Conservation (phyloP, 2,888 invertebrate species). For the Eristalinus sepulchralis region DNA sequence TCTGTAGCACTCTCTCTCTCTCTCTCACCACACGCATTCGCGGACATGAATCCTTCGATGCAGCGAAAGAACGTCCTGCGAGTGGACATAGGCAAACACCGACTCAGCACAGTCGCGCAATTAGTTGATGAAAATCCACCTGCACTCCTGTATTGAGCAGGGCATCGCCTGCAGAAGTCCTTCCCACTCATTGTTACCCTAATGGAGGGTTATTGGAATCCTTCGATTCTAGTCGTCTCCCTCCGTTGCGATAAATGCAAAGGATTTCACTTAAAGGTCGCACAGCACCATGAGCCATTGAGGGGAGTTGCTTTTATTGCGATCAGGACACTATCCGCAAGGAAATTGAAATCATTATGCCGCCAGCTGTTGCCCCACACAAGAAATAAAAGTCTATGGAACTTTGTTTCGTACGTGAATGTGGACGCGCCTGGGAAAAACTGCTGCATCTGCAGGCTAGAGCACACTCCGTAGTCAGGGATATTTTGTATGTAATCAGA, state of each 20-base stretch:
- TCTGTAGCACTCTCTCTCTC: not conserved
- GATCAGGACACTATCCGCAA: constrained; percentile 5
- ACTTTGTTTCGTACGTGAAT: not conserved
- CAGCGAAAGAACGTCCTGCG: not conserved
- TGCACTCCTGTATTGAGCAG: not conserved
- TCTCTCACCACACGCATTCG: not conserved
- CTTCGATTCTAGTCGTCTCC: not conserved
- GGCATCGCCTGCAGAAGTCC: not conserved
- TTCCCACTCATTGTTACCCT: not conserved
- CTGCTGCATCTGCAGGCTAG: constrained; percentile 38
- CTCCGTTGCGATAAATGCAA: not conserved
- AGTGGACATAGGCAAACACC: not conserved
- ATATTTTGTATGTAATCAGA: constrained; percentile 59
- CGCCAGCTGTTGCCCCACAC: constrained; percentile 4
- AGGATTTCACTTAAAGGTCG: not conserved
- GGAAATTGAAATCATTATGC: constrained; percentile 27
- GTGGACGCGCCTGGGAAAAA: not conserved
- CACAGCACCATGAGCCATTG: not conserved
- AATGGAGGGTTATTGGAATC: constrained; percentile 23
- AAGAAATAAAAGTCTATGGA: constrained; percentile 9
- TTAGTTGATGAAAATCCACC: constrained; percentile 20
- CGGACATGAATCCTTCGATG: not conserved
- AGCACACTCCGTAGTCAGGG: constrained; percentile 11
- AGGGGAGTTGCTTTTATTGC: not conserved
- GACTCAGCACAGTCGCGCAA: constrained; percentile 5